Evolutionary conservation across 1,140 invertebrate species (phyloP), one percentile per base, ranked within the genome.

Genomic region (Piezodorus guildinii): DNA sequence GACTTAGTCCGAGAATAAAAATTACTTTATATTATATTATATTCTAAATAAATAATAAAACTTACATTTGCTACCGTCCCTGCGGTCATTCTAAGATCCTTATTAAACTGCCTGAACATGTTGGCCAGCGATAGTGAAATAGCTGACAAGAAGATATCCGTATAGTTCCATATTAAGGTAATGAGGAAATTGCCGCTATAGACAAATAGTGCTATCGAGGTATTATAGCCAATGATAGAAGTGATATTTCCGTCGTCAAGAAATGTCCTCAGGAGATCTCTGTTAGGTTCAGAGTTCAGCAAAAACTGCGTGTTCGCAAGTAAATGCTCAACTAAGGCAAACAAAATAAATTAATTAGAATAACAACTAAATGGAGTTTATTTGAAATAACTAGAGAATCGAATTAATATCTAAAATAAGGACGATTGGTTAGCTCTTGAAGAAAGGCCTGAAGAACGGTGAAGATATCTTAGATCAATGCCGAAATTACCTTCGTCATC

Each of bases 61-160:
- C n/a, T 17, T 56, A 56, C 52, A 4, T 25, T 2, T 5, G 52
- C 5, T 16, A 56, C 21, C 9, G 3, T 56, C 1, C 4, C 10
- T 1, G 52, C 3, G 5, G 52, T 23, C 6, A 16, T 16, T 25
- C 23, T 23, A 1, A 56, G 52, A 15, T 56, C 52, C 15, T 9
- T 19, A 4, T 19, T 56, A 15, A 56, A 56, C 21, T 56, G 52
- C 15, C 27, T 56, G 52, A 56, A 56, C 52, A 56, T 56, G 5
- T 56, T 56, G 10, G 19, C 52, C 1, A 56, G 21, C 14, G 52
- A 19, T 16, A 56, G 19, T 16, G 52, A 56, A 5, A 56, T 14
- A 23, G 19, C 23, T 23, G 52, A 27, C 15, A 56, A n/a, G 15
- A 56, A 56, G 5, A 56, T 56, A 25, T 56, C 52, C 3, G 52